Evolutionary conservation across 2,113 vertebrate genomes (phyloP), one percentile per base, ranked within the genome.

Genomic region (Pheucticus melanocephalus): DNA sequence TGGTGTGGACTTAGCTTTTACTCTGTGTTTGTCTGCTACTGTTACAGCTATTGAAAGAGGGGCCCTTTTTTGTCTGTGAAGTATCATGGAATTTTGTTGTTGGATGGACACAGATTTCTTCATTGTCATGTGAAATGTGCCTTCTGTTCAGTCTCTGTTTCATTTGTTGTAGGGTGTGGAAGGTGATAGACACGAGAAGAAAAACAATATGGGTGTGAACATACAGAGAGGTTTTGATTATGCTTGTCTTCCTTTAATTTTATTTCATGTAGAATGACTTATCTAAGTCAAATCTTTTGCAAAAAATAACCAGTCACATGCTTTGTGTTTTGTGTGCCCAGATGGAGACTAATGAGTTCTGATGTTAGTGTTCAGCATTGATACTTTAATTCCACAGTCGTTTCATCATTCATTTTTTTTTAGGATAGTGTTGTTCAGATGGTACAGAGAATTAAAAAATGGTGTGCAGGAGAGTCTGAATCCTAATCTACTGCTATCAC

Each of bases 181-280:
- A 94, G 63, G 50, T 82, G 75, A 47, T 24, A 93, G 90, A 82
- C 24, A 0, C 14, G 63, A 92, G 63, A 88, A 88, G 31, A 65
- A 90, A 88, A 91, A 21, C 81, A 82, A 6, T 88, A 78, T 82
- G 45, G 15, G 6, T 91, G 37, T 40, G 44, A 44, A 44, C 73
- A 40, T 69, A 28, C n/a, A 61, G 42, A 19, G 17, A 0, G 6
- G 14, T 91, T 88, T 85, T 79, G 15, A 20, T 90, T 69, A 17
- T 53, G 23, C 9, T 21, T 88, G 15, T 33, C 42, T 90, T 86
- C 50, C 37, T 60, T 69, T 61, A 61, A 39, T 72, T 96, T 77
- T 56, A 10, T 51, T 87, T 77, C n/a, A n/a, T 30, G 6, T 57
- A 65, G 59, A 88, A 42, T 4, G 3, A 25, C 16, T 76, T 91